Evolutionary conservation across 2,888 invertebrate genomes (phyloP), one percentile per base, ranked within the genome.

Genomic region (Scelioninae gen. 2): DNA sequence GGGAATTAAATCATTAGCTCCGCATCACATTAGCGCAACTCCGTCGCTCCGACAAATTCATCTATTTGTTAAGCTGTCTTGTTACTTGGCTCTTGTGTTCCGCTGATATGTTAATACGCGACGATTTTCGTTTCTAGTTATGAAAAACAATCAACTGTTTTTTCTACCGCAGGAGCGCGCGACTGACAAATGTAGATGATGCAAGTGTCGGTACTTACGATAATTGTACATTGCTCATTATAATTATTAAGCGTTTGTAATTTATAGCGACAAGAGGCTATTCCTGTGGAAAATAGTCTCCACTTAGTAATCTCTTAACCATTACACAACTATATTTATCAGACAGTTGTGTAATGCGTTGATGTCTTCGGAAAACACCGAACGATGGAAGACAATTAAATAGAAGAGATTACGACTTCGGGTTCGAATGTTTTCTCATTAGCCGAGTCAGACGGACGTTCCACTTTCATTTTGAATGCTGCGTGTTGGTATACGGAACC

Each of bases 301-400:
- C 58, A 46, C 45, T 58, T 58, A 39, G 57, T 65, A 65, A 72
- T 72, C 52, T 65, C 16, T 60, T 53, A 60, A 60, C 50, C 45
- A 72, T 72, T 72, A 53, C 64, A 65, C 64, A 72, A 72, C 65
- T 71, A 71, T 70, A 63, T 61, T 71, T 71, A 72, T 58, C 65
- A 60, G 39, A 65, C 33, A 60, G 53, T 72, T 72, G 46, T 58
- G 65, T 57, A 70, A 70, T 52, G 45, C 53, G 22, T 18, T 18
- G 48, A 64, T 45, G 63, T 39, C 58, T 71, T 52, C 35, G 55
- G 53, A 65, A 60, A 65, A 31, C 46, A 46, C 58, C 37, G 46
- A 53, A 65, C 53, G 52, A 58, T 65, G 28, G 35, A 57, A 64
- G 55, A 71, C 57, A 65, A 65, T 71, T 65, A 71, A 64, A 53